phyloP scores from a whole-genome alignment of 2,113 vertebrate species.

The Urocynchramus pylzowi region DNA sequence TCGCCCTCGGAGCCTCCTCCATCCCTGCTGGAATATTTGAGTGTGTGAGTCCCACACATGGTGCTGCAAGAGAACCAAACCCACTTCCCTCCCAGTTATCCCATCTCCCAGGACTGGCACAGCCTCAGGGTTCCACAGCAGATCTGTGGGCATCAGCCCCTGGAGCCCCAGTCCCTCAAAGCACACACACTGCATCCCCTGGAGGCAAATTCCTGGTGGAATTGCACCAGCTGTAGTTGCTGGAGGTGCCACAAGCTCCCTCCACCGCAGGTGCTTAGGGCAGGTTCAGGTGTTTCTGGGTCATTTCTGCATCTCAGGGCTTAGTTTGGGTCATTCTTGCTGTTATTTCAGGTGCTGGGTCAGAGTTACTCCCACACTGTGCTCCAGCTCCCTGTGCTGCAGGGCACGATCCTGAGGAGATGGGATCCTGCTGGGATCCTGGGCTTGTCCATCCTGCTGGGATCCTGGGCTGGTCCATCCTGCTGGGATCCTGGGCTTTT shows the following conservation, averaged over 20 bases:
- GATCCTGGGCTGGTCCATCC: not conserved
- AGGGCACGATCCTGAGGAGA: accelerated
- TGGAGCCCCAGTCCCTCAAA: not conserved
- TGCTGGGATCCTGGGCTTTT: not conserved
- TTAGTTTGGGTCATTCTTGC: not conserved
- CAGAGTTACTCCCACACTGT: accelerated
- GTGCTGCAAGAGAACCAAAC: not conserved
- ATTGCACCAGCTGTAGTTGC: not conserved
- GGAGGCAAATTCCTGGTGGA: not conserved
- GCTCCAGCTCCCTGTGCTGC: not conserved
- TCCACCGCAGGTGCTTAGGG: not conserved
- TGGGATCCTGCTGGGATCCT: too few species aligned
- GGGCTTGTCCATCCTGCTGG: not conserved
- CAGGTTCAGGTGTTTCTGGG: not conserved
- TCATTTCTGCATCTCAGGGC: accelerated
- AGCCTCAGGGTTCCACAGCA: not conserved
- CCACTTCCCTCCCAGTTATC: not conserved
- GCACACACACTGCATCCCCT: accelerated
- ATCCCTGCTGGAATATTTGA: not conserved
- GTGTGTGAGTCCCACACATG: accelerated
- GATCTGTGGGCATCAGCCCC: not conserved
- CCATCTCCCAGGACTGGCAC: not conserved
- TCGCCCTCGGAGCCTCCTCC: accelerated
- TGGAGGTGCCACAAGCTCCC: not conserved
- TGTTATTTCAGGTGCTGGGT: not conserved